Evolutionary conservation across 2,113 vertebrate species (phyloP).

Genomic region (Ictalurus furcatus): DNA sequence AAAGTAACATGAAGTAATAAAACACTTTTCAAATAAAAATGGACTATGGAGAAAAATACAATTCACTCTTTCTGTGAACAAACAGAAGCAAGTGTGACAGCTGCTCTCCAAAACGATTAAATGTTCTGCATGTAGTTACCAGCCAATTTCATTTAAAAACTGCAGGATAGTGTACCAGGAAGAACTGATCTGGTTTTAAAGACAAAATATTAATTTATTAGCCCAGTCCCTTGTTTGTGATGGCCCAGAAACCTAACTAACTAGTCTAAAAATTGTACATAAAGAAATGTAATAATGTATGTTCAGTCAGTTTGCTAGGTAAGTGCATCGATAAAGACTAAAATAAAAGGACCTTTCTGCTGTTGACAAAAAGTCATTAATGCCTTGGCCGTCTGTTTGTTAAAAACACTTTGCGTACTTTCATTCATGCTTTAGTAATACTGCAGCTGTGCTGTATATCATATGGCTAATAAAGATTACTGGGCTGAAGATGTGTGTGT

Average conservation of each 20-base stretch:
- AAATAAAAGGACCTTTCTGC: not conserved
- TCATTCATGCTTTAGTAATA: not conserved
- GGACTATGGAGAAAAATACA: too few relatives aligned
- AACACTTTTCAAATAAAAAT: not conserved
- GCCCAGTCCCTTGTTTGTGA: not conserved
- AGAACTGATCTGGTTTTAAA: not conserved
- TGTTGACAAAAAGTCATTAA: too few relatives aligned
- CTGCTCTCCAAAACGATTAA: not conserved
- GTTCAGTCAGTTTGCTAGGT: not conserved
- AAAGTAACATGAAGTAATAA: not conserved
- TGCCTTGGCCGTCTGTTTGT: too few relatives aligned
- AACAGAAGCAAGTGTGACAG: too few relatives aligned
- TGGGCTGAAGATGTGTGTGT: not conserved
- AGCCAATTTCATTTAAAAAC: not conserved
- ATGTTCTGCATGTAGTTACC: not conserved
- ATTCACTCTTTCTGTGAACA: too few relatives aligned
- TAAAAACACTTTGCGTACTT: not conserved
- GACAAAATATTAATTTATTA: not conserved
- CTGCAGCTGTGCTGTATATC: not conserved
- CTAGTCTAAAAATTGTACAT: not conserved
- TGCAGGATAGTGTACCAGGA: not conserved
- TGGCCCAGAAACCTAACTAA: too few relatives aligned
- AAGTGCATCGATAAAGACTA: not conserved
- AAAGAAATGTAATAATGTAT: not conserved
- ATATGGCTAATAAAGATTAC: not conserved